Evolutionary conservation across 2,888 invertebrate genomes (phyloP).

Genomic region (Magallana nippona): DNA sequence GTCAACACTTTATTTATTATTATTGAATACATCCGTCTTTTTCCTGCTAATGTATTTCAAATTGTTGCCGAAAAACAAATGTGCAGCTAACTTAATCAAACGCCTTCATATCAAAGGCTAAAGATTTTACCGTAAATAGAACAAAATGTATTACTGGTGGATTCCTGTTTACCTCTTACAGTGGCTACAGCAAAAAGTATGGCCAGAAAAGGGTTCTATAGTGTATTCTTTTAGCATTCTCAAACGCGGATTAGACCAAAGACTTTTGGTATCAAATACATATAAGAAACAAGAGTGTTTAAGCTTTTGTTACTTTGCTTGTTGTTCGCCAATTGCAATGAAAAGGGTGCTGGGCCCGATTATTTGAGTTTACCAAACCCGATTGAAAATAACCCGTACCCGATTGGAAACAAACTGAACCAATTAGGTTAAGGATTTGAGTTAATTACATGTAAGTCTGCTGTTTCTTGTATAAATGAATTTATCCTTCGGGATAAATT

Average conservation of each 20-base stretch:
- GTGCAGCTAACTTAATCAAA: conserved; percentile 39
- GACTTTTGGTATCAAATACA: background rate
- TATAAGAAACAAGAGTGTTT: background rate
- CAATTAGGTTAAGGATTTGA: too few species aligned
- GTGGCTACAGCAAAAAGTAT: conserved; percentile 42
- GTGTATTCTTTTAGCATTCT: conserved; percentile 43
- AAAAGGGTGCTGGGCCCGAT: too few species aligned
- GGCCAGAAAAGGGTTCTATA: conserved; percentile 36
- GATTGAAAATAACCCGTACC: too few species aligned
- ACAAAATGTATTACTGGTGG: conserved; percentile 39
- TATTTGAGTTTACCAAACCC: too few species aligned
- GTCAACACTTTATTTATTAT: conserved; percentile 38
- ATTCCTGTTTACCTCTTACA: conserved; percentile 49
- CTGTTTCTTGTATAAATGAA: too few species aligned
- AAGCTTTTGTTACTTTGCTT: too few species aligned
- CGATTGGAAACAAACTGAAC: too few species aligned
- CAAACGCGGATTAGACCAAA: conserved; percentile 49
- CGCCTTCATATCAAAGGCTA: conserved; percentile 44
- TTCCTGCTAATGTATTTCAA: conserved; percentile 44
- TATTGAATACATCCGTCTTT: conserved; percentile 44
- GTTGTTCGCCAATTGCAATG: too few species aligned
- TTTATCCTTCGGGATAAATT: too few species aligned
- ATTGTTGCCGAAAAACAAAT: conserved; percentile 45
- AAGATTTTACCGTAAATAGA: conserved; percentile 38
- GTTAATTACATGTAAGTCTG: too few species aligned